Conservation (phyloP, 2,888 invertebrate genomes). For the Tanytarsus gracilentus region DNA sequence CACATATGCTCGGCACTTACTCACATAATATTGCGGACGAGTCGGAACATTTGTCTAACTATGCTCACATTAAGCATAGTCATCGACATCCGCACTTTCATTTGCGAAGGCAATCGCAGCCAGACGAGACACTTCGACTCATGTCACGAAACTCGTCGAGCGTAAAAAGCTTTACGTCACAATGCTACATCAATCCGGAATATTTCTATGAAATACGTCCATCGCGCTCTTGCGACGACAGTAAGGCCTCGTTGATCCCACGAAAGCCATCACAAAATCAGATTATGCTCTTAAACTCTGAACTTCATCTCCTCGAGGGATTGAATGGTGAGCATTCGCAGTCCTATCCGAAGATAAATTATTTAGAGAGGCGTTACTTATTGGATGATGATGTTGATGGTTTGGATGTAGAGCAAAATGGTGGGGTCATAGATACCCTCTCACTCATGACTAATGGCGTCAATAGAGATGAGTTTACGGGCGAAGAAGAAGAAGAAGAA, state of each 20-base stretch:
- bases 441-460: too few species aligned
- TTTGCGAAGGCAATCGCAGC: conserved; percentile 24
- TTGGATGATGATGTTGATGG: background rate
- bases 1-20: conserved; percentile 5
- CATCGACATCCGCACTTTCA: conserved; percentile 24
- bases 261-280: conserved; percentile 21
- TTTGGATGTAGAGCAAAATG: too few species aligned
- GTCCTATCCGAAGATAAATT: conserved; percentile 18
- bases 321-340: background rate
- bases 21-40: background rate
- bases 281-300: conserved; percentile 18
- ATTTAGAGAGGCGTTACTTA: conserved; percentile 9
- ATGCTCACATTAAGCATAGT: conserved; percentile 25
- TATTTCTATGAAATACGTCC: conserved; percentile 21
- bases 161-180: conserved; percentile 26
- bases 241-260: conserved; percentile 20
- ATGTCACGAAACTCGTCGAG: conserved; percentile 27
- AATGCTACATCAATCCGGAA: conserved; percentile 25
- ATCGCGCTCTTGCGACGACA: conserved; percentile 9
- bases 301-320: conserved; percentile 9
- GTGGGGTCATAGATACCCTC: too few species aligned
- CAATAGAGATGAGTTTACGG: conserved; percentile 41
- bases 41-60: conserved; percentile 18
- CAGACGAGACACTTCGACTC: background rate
- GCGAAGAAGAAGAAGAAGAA: conserved; percentile 34